Evolutionary conservation across 2,888 invertebrate species (phyloP).

Genomic region (Drosophila flavopinicola): DNA sequence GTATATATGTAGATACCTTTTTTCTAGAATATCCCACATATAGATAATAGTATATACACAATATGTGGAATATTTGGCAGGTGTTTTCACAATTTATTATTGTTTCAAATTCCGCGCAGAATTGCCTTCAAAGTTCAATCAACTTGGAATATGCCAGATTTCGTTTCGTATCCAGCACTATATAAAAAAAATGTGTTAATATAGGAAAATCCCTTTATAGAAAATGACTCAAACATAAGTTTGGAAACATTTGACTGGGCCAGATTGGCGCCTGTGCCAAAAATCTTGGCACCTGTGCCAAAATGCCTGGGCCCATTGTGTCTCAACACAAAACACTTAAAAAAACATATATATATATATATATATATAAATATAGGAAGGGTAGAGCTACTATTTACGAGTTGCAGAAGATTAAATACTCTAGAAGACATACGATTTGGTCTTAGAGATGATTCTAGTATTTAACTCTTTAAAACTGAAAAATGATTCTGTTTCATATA

Average conservation of each 20-base stretch:
- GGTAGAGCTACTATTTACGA: conserved; percentile 1
- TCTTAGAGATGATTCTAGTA: too few species aligned
- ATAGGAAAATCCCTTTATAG: not conserved
- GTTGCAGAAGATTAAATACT: conserved; percentile 1
- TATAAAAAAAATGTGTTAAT: not conserved
- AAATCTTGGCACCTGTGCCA: conserved; percentile 53
- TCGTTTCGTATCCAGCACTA: conserved; percentile 10
- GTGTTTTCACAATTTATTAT: conserved; percentile 13
- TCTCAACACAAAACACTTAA: conserved; percentile 17
- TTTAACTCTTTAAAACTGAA: too few species aligned
- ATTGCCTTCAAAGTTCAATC: conserved; percentile 27
- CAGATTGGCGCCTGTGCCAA: conserved; percentile 4
- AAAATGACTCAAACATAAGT: conserved; percentile 2
- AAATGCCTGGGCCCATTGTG: conserved; percentile 44
- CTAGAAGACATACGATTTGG: not conserved
- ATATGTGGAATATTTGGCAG: conserved; percentile 24
- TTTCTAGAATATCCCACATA: too few species aligned
- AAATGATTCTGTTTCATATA: too few species aligned
- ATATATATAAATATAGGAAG: not conserved
- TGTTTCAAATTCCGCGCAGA: not conserved
- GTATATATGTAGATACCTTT: not conserved
- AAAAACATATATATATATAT: too few species aligned
- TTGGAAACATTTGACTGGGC: not conserved
- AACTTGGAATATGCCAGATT: conserved; percentile 3
- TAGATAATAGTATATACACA: not conserved